Base-by-base conservation (phyloP, 2,113 vertebrate species). In the Suncus etruscus region DNA sequence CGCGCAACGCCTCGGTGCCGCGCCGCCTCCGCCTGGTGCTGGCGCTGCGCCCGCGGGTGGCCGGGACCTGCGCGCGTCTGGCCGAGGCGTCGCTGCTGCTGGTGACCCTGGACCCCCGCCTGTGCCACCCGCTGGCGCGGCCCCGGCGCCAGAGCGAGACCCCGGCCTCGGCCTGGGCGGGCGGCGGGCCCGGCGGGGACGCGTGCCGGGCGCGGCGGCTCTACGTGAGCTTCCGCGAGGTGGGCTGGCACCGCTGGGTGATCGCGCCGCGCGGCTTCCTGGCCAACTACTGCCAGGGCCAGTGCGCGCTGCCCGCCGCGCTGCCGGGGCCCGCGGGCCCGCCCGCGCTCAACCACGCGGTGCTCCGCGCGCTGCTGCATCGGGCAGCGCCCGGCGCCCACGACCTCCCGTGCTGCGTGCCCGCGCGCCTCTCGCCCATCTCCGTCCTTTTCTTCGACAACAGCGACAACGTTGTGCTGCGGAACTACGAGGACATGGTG, bases 361-460 rank as follows among this genome's bases (percentile, higher is more conserved):
- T 99, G 94, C 96, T 99, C 92, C 99, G 99, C 80, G 99, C 99
- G 4, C 96, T 99, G 97, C 98, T 77, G 98, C 99, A 81, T 98
- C 99, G 0, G 87, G 92, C 14, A 18, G 98, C 99, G 80, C 98
- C 99, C 0, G 87, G 92, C 14, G 22, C 72, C 3, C 98, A 98
- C 0, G 98, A 98, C 0, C 98, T 98, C 91, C 98, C 99, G 93
- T 99, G 99, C 98, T 99, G 99, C 4, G 98, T 99, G 3, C 99
- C 99, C 0, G 97, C 99, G 47, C 97, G 98, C 61, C 98, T 99
- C 3, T 99, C 99, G 0, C 98, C 99, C 0, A 98, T 99, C 96
- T 99, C 99, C 51, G 99, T 99, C 97, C 98, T 99, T 48, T 99
- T 99, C 65, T 99, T 99, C 86, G 99, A 99, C 5, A 99, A 99